Evolutionary conservation across 2,797 vertebrate genomes (phyloP).

Genomic region (Carduelis carduelis): DNA sequence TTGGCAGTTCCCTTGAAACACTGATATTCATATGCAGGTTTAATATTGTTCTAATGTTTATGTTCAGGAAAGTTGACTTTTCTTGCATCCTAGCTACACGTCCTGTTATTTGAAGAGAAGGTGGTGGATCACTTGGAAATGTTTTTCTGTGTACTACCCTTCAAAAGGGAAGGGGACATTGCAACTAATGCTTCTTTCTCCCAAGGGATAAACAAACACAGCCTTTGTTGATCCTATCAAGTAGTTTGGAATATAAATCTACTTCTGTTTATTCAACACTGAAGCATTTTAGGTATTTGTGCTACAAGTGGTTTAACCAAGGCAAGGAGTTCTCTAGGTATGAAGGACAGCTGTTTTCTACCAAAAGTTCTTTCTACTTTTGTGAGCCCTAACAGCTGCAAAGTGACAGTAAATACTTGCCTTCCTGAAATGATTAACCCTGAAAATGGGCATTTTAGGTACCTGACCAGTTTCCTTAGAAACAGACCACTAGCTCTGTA

Average conservation of each 20-base stretch:
- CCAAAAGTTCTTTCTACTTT: not conserved
- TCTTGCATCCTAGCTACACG: not conserved
- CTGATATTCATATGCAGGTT: not conserved
- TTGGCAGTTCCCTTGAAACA: not conserved
- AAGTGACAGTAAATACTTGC: not conserved
- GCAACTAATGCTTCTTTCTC: not conserved
- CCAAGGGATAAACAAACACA: not conserved
- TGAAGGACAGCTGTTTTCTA: not conserved
- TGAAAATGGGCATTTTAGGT: not conserved
- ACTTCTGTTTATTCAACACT: not conserved
- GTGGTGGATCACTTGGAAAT: not conserved
- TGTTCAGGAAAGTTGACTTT: not conserved
- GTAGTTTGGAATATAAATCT: not conserved
- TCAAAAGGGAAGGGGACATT: not conserved
- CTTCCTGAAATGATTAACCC: not conserved
- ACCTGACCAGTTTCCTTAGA: not conserved
- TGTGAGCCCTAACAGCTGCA: not conserved
- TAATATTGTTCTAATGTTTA: not conserved
- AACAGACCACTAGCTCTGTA: not conserved
- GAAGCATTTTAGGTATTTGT: not conserved
- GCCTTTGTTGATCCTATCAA: not conserved
- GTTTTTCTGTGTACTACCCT: not conserved
- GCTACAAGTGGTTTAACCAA: not conserved
- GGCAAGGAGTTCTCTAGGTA: not conserved
- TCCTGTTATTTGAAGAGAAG: not conserved